Conservation (phyloP, 2,797 vertebrate species). For the Pelochelys cantorii region DNA sequence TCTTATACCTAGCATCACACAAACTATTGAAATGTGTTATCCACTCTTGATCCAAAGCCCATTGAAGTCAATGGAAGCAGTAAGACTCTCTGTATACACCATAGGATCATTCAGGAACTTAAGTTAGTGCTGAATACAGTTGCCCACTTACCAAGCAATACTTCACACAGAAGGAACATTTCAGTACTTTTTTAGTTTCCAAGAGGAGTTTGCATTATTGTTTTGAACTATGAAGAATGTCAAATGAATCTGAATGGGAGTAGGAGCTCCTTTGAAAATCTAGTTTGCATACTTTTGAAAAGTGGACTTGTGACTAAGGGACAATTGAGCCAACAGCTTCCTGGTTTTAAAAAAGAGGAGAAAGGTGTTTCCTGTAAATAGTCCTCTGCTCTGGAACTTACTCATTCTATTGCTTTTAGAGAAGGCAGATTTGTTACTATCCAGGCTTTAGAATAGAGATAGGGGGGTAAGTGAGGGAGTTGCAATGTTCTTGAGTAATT, state of each 20-base stretch:
- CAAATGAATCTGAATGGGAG: background rate
- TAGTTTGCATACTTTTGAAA: background rate
- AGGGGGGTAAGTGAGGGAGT: background rate
- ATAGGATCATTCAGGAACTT: background rate
- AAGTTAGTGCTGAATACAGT: background rate
- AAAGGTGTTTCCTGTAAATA: background rate
- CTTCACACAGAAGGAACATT: background rate
- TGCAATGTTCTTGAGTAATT: background rate
- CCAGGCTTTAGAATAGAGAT: background rate
- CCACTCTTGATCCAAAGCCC: background rate
- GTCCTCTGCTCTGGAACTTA: accelerated
- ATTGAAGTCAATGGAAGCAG: background rate
- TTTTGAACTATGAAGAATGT: background rate
- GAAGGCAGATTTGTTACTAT: background rate
- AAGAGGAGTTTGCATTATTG: background rate
- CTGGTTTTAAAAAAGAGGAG: background rate
- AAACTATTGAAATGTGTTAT: background rate
- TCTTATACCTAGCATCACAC: too few relatives aligned
- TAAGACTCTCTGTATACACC: background rate
- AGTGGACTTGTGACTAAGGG: background rate
- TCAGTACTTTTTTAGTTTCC: background rate
- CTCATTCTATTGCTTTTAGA: background rate
- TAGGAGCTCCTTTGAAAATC: background rate
- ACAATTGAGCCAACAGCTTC: accelerated
- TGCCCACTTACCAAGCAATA: background rate